phyloP scores from a whole-genome alignment of 2,113 vertebrate species.

The Cygnus atratus region DNA sequence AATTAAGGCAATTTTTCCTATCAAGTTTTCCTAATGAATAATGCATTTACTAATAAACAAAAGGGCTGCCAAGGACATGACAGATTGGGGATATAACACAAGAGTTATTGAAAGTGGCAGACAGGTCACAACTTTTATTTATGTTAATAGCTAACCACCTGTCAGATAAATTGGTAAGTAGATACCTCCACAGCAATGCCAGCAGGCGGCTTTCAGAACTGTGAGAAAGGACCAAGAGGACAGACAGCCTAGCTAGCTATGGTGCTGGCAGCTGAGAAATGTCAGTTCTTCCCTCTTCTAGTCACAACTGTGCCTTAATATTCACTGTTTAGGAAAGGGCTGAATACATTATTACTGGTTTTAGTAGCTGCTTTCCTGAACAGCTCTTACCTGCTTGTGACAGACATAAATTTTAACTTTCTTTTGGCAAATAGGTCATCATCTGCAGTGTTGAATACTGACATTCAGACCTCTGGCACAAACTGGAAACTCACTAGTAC shows the following conservation, averaged over 20 bases:
- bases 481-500: neutral
- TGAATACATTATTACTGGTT: neutral
- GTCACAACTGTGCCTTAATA: neutral
- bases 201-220: conserved; percentile 24
- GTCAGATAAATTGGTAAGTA: conserved; percentile 47
- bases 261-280: neutral
- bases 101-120: conserved; percentile 65
- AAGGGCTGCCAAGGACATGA: conserved; percentile 65
- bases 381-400: neutral
- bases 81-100: conserved; percentile 48
- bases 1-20: conserved; percentile 47
- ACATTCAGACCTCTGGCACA: neutral
- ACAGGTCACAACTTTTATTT: conserved; percentile 64
- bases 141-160: conserved; percentile 63
- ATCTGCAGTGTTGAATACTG: neutral
- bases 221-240: neutral
- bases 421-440: neutral
- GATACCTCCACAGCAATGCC: conserved; percentile 18
- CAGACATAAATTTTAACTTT: neutral
- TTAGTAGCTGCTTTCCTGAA: neutral
- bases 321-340: neutral
- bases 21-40: conserved; percentile 53
- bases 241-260: neutral
- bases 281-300: neutral
- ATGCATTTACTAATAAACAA: conserved; percentile 64